Conservation (phyloP, 1,140 invertebrate species). For the Stegodyphus dumicola region DNA sequence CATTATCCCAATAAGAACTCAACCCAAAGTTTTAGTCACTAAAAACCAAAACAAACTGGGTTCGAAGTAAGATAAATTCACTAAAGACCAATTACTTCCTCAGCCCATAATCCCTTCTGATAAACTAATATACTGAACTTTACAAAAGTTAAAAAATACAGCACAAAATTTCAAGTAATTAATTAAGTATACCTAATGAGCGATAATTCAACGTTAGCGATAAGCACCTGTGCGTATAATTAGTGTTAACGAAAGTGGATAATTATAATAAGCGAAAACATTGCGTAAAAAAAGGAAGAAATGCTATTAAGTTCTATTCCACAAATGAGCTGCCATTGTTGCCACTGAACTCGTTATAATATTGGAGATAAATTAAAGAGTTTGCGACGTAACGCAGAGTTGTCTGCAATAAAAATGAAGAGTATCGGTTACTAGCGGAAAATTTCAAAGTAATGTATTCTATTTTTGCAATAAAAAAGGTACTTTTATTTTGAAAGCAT, state of each 20-base stretch:
- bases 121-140: not conserved
- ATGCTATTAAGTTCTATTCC: constrained; percentile 2
- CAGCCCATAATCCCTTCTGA: constrained; percentile 1
- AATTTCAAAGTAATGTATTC: too few relatives aligned
- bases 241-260: constrained; percentile 15
- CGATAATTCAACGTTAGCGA: constrained; percentile 19
- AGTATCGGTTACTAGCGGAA: too few relatives aligned
- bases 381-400: not conserved
- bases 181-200: constrained; percentile 14
- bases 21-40: too few relatives aligned
- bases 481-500: too few relatives aligned
- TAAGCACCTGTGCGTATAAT: constrained; percentile 29
- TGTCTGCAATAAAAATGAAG: too few relatives aligned
- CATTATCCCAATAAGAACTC: too few relatives aligned
- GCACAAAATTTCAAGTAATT: constrained; percentile 7
- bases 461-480: too few relatives aligned
- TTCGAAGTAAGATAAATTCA: not conserved
- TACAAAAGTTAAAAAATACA: not conserved
- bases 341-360: constrained; percentile 5
- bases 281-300: not conserved
- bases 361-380: constrained; percentile 11
- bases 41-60: not conserved
- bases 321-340: constrained; percentile 3
- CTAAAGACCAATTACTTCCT: constrained; percentile 18
- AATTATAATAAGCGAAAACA: constrained; percentile 1